Evolutionary conservation across 2,797 vertebrate genomes (phyloP).

Genomic region (Poliocrania exsul): DNA sequence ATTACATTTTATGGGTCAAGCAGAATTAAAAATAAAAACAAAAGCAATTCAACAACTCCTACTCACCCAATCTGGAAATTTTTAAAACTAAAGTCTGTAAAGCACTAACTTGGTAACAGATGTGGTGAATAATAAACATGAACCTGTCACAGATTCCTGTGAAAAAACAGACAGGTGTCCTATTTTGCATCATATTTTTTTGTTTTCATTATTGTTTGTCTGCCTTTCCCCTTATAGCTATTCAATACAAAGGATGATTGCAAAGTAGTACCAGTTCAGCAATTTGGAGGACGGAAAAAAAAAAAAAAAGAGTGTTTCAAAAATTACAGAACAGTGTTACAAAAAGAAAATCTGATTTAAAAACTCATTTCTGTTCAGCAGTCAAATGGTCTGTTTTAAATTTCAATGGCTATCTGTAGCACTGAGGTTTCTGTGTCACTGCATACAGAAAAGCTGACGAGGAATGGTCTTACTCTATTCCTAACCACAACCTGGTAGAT

Average conservation of each 20-base stretch:
- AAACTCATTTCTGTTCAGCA: background rate
- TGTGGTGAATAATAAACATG: conserved; percentile 8
- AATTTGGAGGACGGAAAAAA: background rate
- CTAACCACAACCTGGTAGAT: background rate
- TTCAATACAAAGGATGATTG: background rate
- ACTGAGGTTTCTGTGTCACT: background rate
- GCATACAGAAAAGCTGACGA: background rate
- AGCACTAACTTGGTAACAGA: background rate
- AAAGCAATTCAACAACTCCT: conserved; percentile 10
- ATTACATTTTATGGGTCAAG: background rate
- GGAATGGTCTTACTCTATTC: background rate
- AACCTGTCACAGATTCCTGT: background rate
- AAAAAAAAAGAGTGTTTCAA: background rate
- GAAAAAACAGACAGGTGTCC: background rate
- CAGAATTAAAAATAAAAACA: conserved; percentile 16
- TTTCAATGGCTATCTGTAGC: background rate
- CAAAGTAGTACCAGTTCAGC: background rate
- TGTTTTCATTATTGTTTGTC: background rate
- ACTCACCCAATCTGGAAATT: background rate
- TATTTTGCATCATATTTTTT: background rate
- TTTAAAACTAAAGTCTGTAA: background rate
- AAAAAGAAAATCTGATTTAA: conserved; percentile 8
- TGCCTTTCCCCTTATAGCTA: background rate
- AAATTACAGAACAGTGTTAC: background rate
- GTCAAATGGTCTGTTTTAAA: background rate